Evolutionary conservation across 2,113 vertebrate genomes (phyloP).

Genomic region (Nycticorax nycticorax): DNA sequence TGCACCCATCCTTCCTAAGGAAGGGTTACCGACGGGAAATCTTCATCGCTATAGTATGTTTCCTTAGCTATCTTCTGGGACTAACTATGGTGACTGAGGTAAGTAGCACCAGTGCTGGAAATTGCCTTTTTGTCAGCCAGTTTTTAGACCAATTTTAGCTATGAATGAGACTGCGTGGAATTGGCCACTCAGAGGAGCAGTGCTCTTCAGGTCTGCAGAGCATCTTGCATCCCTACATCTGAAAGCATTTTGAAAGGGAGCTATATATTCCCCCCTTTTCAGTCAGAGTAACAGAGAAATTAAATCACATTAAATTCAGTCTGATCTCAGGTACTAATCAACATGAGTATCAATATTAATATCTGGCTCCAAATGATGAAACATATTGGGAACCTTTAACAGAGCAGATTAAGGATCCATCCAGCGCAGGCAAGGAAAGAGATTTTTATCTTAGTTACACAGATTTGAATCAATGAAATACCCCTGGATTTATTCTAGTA

Average conservation of each 20-base stretch:
- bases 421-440: neutral
- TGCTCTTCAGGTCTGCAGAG: neutral
- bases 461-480: constrained; percentile 21
- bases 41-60: constrained; percentile 95
- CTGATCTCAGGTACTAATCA: neutral
- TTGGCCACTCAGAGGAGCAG: neutral
- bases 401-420: neutral
- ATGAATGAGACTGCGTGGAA: neutral
- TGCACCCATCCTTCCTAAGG: constrained; percentile 97
- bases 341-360: neutral
- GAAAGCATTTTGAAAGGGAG: neutral
- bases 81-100: constrained; percentile 98
- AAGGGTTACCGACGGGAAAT: constrained; percentile 98
- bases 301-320: neutral
- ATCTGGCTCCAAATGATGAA: neutral
- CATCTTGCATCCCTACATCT: neutral
- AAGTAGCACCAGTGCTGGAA: constrained; percentile 34
- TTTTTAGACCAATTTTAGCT: neutral
- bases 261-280: neutral
- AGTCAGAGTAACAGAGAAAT: neutral
- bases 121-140: neutral
- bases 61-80: constrained; percentile 96
- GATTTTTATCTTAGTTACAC: constrained; percentile 42
- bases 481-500: neutral
- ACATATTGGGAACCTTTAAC: neutral